A percentile compares a stretch with the other conserved stretches of the same genome.
Conservation (phyloP, 2,888 invertebrate species). For the Pseudococcus jackbeardsleyi region DNA sequence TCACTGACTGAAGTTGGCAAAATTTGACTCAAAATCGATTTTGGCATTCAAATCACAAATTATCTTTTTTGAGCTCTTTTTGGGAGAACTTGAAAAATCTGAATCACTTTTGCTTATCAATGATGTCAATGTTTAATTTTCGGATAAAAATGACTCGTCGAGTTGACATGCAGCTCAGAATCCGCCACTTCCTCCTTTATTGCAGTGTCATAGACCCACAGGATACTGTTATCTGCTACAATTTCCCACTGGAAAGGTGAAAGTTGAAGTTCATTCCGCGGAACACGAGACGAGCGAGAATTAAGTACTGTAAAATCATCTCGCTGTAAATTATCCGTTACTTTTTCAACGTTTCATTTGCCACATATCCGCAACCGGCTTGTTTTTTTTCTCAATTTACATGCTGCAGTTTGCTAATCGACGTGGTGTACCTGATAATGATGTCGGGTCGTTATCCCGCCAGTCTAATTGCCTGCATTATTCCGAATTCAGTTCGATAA, state of each 20-base stretch:
- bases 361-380: neutral
- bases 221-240: neutral
- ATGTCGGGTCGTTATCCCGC: neutral
- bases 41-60: too few relatives aligned
- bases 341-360: slow-evolving; percentile 36
- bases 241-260: neutral
- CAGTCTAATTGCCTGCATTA: neutral
- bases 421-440: neutral
- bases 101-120: too few relatives aligned
- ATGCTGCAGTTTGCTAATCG: neutral
- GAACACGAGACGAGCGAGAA: neutral
- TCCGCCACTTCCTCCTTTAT: neutral
- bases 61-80: too few relatives aligned
- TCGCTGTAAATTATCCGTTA: neutral
- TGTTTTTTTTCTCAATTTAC: neutral
- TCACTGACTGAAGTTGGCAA: too few relatives aligned
- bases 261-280: neutral
- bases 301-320: neutral
- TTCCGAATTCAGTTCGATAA: neutral
- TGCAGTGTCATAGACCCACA: neutral
- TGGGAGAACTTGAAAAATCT: too few relatives aligned
- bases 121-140: neutral
- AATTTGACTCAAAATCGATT: too few relatives aligned
- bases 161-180: neutral
- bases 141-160: neutral